phyloP scores from a whole-genome alignment of 2,888 invertebrate genomes.

The Apomyelois bistriatella region DNA sequence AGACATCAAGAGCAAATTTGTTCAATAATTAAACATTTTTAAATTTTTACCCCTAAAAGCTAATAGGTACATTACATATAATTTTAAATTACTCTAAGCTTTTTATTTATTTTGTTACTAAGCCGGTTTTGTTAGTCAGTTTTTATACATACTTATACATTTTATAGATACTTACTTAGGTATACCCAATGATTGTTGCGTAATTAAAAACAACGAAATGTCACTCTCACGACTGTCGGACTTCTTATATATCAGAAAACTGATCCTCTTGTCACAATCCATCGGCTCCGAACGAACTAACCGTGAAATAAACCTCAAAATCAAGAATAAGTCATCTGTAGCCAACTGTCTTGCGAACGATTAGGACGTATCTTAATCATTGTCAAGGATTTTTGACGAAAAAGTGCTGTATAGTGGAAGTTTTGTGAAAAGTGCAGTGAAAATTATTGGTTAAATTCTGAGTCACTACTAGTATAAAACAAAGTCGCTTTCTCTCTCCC shows the following conservation, averaged over 20 bases:
- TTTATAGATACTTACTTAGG: neutral
- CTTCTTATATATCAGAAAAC: conserved; percentile 62
- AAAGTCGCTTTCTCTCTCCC: no score
- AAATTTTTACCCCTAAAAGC: no score
- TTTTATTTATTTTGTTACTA: no score
- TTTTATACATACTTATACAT: no score
- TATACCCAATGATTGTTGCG: conserved; percentile 4
- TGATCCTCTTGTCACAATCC: conserved; percentile 71
- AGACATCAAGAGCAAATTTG: no score
- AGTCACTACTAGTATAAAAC: no score
- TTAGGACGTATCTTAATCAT: conserved; percentile 45
- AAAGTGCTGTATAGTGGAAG: neutral
- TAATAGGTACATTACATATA: no score
- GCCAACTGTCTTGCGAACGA: conserved; percentile 41
- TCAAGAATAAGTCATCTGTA: conserved; percentile 60
- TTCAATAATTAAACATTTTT: no score
- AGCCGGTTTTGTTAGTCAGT: no score
- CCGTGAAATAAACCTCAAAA: conserved; percentile 78
- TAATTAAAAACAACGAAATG: conserved; percentile 37
- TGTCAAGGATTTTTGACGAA: conserved; percentile 11
- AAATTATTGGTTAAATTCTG: no score
- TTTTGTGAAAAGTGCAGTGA: neutral
- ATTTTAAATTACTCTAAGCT: no score
- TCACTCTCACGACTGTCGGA: conserved; percentile 47
- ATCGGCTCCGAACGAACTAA: conserved; percentile 59